These are phyloP conservation scores for Oostethus manadensis DNA, from an alignment of 2,113 vertebrate species.

Conservation along the genomic window DNA sequence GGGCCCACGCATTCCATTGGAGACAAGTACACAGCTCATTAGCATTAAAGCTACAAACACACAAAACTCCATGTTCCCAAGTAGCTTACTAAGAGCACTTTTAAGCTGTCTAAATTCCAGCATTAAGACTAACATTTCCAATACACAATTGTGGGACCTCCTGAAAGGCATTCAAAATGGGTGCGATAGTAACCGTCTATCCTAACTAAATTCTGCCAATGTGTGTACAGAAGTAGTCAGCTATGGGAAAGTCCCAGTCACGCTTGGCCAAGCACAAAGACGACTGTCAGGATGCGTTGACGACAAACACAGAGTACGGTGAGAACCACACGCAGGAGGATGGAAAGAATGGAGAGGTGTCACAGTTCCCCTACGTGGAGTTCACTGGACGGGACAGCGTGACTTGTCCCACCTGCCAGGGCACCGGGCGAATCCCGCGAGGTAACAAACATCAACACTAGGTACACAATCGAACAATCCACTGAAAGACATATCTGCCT, in stretches of 20 bases:
- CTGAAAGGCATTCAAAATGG: too few relatives aligned
- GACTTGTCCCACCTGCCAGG: constrained; percentile 95
- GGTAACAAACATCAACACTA: constrained; percentile 66
- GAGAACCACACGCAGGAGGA: constrained; percentile 78
- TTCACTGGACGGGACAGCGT: constrained; percentile 96
- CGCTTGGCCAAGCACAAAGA: constrained; percentile 79
- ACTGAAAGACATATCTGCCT: too few relatives aligned
- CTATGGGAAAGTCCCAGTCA: constrained; percentile 91
- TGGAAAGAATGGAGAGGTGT: constrained; percentile 82
- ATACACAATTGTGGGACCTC: too few relatives aligned
- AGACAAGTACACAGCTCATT: too few relatives aligned
- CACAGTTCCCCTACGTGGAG: constrained; percentile 96
- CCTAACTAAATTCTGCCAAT: neutral
- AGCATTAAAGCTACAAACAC: too few relatives aligned
- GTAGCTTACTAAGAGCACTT: too few relatives aligned
- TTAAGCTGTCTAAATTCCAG: too few relatives aligned
- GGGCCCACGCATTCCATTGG: too few relatives aligned
- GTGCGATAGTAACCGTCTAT: too few relatives aligned
- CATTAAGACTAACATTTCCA: too few relatives aligned
- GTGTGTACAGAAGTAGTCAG: constrained; percentile 42
- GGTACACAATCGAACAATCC: too few relatives aligned
- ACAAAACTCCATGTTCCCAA: too few relatives aligned
- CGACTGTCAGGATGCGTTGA: constrained; percentile 70
- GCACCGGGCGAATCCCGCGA: constrained; percentile 94
- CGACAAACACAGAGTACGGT: constrained; percentile 47